Conservation (phyloP, 2,888 invertebrate genomes). For the Pinctada fucata region DNA sequence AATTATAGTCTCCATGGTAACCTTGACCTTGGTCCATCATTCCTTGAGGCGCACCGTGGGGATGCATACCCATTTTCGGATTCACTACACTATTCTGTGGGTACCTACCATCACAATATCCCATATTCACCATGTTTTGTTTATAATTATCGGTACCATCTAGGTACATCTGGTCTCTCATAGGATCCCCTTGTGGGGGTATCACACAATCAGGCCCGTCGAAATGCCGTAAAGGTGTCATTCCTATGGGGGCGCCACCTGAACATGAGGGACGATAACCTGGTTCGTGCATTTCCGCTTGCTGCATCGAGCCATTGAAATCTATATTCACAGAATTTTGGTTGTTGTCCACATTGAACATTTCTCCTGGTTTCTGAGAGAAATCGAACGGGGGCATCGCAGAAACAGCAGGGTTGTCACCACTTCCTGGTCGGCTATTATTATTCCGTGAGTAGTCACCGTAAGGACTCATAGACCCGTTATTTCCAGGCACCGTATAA, state of each 20-base stretch:
- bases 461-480: slow-evolving; percentile 56
- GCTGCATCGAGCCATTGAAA: slow-evolving; percentile 51
- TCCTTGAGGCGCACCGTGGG: slow-evolving; percentile 33
- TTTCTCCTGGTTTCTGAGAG: slow-evolving; percentile 48
- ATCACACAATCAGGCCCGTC: slow-evolving; percentile 32
- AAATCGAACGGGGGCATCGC: slow-evolving; percentile 56
- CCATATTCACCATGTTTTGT: slow-evolving; percentile 34
- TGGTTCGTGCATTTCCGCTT: slow-evolving; percentile 45
- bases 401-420: slow-evolving; percentile 43
- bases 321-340: slow-evolving; percentile 48
- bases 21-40: slow-evolving; percentile 48
- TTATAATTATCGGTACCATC: slow-evolving; percentile 38
- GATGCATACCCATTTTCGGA: slow-evolving; percentile 51
- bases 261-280: slow-evolving; percentile 51
- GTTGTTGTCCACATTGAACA: slow-evolving; percentile 54
- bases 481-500: slow-evolving; percentile 67
- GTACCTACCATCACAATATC: slow-evolving; percentile 39
- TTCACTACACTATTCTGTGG: slow-evolving; percentile 53
- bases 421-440: slow-evolving; percentile 43
- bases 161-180: slow-evolving; percentile 37
- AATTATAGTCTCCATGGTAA: slow-evolving; percentile 18
- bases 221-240: slow-evolving; percentile 48
- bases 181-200: slow-evolving; percentile 20
- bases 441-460: slow-evolving; percentile 46
- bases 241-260: slow-evolving; percentile 51